These are phyloP conservation scores for Heteromyza rotundicornis DNA, from an alignment of 2,888 invertebrate species.

Conservation along the genomic window DNA sequence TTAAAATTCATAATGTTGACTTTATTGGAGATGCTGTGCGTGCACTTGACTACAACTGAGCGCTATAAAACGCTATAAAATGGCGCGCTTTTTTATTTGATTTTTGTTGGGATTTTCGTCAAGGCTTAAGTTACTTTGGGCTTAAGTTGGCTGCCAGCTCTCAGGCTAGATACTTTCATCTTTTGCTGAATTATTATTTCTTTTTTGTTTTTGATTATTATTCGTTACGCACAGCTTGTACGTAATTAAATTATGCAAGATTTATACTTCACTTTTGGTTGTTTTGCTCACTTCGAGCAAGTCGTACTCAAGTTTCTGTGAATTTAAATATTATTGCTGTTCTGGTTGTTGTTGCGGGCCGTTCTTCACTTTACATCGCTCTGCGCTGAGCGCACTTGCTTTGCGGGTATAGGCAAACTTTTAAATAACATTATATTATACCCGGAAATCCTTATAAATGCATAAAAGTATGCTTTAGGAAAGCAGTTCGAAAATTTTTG, in stretches of 20 bases:
- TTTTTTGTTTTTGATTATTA: too few species aligned
- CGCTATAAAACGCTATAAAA: too few species aligned
- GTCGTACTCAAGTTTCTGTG: too few species aligned
- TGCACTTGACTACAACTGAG: not conserved
- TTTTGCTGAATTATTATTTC: too few species aligned
- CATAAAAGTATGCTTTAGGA: too few species aligned
- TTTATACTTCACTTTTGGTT: too few species aligned
- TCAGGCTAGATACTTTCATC: constrained; percentile 22
- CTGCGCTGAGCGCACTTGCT: not conserved
- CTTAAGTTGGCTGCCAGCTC: not conserved
- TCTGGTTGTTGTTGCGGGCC: not conserved
- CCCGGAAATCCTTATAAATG: constrained; percentile 45
- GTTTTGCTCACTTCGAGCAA: too few species aligned
- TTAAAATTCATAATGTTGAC: constrained; percentile 48
- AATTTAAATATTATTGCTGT: not conserved
- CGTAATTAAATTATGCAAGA: constrained; percentile 53
- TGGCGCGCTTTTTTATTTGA: too few species aligned
- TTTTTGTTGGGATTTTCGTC: too few species aligned
- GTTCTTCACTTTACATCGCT: not conserved
- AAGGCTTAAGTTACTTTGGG: too few species aligned
- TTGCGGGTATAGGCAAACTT: not conserved
- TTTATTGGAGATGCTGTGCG: constrained; percentile 33
- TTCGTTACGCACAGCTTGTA: constrained; percentile 39
- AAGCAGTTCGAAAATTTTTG: constrained; percentile 31
- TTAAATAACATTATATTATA: constrained; percentile 52